Evolutionary conservation across 37 sponge, comb jelly and placozoan genomes (phyloP).

Genomic region (Lycopodina hypogea): DNA sequence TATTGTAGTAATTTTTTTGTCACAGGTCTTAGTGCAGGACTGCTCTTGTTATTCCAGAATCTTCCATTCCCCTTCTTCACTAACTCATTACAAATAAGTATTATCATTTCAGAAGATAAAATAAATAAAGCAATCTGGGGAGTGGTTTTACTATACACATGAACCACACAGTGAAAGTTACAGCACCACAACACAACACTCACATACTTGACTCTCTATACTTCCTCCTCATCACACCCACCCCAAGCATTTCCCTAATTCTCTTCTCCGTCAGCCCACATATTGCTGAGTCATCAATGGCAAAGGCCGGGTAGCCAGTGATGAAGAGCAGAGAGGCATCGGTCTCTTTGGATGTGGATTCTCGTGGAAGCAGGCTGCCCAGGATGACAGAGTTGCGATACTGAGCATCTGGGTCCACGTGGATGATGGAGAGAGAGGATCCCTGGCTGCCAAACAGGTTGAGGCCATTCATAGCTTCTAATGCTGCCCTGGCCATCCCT

Average conservation of each 20-base stretch:
- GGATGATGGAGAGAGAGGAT: slow-evolving; percentile 53
- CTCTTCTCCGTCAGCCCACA: slow-evolving; percentile 36
- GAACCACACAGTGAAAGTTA: too few relatives aligned
- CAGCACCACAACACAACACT: too few relatives aligned
- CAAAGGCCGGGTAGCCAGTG: slow-evolving; percentile 88
- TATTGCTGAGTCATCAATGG: slow-evolving; percentile 65
- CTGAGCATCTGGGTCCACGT: slow-evolving; percentile 94
- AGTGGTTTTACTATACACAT: too few relatives aligned
- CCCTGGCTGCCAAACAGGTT: slow-evolving; percentile 84
- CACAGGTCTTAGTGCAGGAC: too few relatives aligned
- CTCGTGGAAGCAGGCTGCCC: slow-evolving; percentile 77
- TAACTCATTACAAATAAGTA: too few relatives aligned
- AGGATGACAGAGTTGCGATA: slow-evolving; percentile 84
- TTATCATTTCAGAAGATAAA: too few relatives aligned
- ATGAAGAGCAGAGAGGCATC: slow-evolving; percentile 84
- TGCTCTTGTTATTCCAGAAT: too few relatives aligned
- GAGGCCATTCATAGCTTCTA: slow-evolving; percentile 81
- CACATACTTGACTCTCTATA: too few relatives aligned
- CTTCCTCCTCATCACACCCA: background rate
- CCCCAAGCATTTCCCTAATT: slow-evolving; percentile 51
- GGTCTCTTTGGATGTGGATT: slow-evolving; percentile 83
- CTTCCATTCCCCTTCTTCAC: too few relatives aligned
- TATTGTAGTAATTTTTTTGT: too few relatives aligned
- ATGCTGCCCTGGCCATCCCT: slow-evolving; percentile 87
- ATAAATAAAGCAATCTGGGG: too few relatives aligned